Conservation (phyloP, 2,888 invertebrate species). For the Dasysyrphus tricinctus region DNA sequence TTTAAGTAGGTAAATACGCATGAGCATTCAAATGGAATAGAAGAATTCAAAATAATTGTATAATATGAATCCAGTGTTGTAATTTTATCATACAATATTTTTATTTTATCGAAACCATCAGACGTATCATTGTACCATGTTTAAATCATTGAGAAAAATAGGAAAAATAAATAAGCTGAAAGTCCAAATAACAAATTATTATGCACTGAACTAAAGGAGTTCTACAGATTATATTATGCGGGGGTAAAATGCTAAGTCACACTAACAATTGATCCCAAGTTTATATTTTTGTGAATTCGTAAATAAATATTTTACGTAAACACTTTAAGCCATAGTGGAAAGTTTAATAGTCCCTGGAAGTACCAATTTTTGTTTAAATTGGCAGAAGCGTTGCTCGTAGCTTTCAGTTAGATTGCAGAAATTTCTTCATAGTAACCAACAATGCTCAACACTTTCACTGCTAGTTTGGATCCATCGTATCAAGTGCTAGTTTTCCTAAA, state of each 20-base stretch:
- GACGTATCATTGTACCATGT: constrained; percentile 40
- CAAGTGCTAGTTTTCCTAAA: too few species aligned
- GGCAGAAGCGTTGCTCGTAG: too few species aligned
- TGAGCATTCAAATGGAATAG: constrained; percentile 65
- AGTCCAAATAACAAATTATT: constrained; percentile 30
- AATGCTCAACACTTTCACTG: too few species aligned
- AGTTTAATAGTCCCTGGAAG: too few species aligned
- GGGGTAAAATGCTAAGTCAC: background rate
- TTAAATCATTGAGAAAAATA: constrained; percentile 36
- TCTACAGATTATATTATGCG: background rate
- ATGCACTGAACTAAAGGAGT: background rate
- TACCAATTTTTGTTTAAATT: too few species aligned
- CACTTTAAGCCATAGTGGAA: too few species aligned
- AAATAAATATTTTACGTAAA: too few species aligned
- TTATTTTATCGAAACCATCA: constrained; percentile 51
- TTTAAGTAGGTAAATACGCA: constrained; percentile 64
- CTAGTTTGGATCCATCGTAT: too few species aligned
- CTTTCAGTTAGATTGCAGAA: too few species aligned
- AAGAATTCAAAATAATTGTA: constrained; percentile 57
- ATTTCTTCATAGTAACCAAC: too few species aligned
- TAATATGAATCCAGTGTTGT: constrained; percentile 68
- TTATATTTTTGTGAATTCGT: background rate
- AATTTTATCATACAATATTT: constrained; percentile 47
- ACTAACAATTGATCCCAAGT: background rate
- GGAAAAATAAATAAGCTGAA: constrained; percentile 42